These are phyloP conservation scores for Ianthella basta DNA, from an alignment of 37 sponge, comb jelly and placozoan genomes.

Conservation along the genomic window DNA sequence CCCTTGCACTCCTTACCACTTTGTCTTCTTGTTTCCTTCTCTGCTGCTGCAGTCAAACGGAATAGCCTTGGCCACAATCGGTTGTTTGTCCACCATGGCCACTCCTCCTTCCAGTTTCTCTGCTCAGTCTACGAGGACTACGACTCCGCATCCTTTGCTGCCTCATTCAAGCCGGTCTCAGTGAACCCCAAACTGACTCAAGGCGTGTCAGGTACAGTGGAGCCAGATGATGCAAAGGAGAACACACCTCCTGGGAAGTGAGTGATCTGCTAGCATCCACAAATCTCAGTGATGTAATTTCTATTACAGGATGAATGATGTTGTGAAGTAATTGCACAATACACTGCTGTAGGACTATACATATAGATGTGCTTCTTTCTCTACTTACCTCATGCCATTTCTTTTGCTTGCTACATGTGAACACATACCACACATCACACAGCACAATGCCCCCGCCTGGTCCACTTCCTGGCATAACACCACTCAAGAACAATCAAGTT, in stretches of 20 bases:
- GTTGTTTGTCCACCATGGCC: slow-evolving; percentile 62
- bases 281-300: too few species aligned
- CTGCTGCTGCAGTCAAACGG: slow-evolving; percentile 43
- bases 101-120: slow-evolving; percentile 45
- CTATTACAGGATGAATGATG: too few species aligned
- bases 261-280: slow-evolving; percentile 25
- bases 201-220: slow-evolving; percentile 57
- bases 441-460: too few species aligned
- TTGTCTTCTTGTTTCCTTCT: background rate
- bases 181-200: slow-evolving; percentile 46
- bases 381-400: background rate
- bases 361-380: background rate
- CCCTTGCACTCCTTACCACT: background rate
- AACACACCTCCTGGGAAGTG: slow-evolving; percentile 8
- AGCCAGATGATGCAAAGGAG: slow-evolving; percentile 26
- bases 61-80: slow-evolving; percentile 73
- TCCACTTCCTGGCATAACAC: too few species aligned
- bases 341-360: background rate
- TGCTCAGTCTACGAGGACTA: slow-evolving; percentile 57
- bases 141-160: background rate
- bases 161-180: background rate
- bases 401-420: background rate
- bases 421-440: too few species aligned
- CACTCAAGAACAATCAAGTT: background rate
- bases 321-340: too few species aligned